phyloP scores from a whole-genome alignment of 2,888 invertebrate species.

The Pristionchus entomophagus region DNA sequence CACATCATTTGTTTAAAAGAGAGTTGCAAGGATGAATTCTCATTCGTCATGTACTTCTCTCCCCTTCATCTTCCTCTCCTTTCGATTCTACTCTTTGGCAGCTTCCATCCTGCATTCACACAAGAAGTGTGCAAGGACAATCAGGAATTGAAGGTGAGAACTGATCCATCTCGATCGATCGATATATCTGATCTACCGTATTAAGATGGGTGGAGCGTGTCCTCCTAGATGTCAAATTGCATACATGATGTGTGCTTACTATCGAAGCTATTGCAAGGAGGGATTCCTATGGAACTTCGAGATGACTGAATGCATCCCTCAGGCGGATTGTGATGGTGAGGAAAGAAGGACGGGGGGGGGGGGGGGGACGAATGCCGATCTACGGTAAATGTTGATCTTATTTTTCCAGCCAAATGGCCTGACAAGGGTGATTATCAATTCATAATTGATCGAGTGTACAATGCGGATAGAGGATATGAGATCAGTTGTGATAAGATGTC shows the following conservation, averaged over 20 bases:
- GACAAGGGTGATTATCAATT: not conserved
- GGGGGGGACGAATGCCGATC: no score
- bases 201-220: conserved; percentile 13
- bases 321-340: not conserved
- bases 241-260: conserved; percentile 3
- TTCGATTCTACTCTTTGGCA: not conserved
- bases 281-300: conserved; percentile 39
- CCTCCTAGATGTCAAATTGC: conserved; percentile 6
- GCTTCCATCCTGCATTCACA: not conserved
- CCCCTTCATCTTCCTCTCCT: not conserved
- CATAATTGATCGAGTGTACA: not conserved
- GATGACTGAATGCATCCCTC: not conserved
- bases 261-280: conserved; percentile 36
- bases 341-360: not conserved
- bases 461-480: not conserved
- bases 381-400: not conserved
- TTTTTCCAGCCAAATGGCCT: not conserved
- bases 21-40: not conserved
- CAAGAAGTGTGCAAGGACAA: not conserved
- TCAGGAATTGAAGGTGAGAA: conserved; percentile 7
- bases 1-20: not conserved
- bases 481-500: conserved; percentile 42
- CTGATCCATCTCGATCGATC: not conserved
- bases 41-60: not conserved
- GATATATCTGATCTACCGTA: no score